Percentiles rank a stretch among this genome's conserved stretches.
Conservation (phyloP, 2,888 invertebrate genomes). For the Dorcus parallelipipedus region DNA sequence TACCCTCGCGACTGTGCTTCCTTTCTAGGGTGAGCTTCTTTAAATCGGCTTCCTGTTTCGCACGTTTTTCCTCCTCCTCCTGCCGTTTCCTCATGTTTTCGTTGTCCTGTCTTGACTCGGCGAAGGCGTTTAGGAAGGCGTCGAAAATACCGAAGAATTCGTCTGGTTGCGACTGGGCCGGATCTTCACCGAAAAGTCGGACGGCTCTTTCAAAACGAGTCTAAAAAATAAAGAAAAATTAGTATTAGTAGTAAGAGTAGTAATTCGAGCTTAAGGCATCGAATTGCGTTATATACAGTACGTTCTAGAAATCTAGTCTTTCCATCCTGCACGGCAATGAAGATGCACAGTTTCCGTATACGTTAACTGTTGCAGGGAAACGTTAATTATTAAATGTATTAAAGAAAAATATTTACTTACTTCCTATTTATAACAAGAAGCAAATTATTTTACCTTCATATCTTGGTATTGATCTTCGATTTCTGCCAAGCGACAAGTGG, state of each 20-base stretch:
- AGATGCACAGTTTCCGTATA: too few species aligned
- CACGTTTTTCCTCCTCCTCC: conserved; percentile 87
- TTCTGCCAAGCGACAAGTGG: conserved; percentile 87
- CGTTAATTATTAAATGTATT: too few species aligned
- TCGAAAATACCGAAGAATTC: conserved; percentile 93
- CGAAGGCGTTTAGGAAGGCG: conserved; percentile 76
- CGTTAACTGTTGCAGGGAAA: too few species aligned
- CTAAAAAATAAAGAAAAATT: conserved; percentile 30
- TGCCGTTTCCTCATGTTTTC: conserved; percentile 77
- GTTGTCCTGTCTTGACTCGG: conserved; percentile 84
- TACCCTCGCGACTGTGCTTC: conserved; percentile 75
- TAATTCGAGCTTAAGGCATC: too few species aligned
- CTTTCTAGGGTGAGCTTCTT: conserved; percentile 86
- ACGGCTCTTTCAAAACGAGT: conserved; percentile 81
- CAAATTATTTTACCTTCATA: conserved; percentile 76
- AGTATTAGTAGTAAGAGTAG: too few species aligned
- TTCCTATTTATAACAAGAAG: neutral
- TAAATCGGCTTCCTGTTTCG: conserved; percentile 83
- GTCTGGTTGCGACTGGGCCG: conserved; percentile 79
- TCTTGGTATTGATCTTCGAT: conserved; percentile 91
- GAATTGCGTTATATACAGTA: too few species aligned
- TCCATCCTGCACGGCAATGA: too few species aligned
- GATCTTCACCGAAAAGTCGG: conserved; percentile 86
- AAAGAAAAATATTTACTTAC: too few species aligned
- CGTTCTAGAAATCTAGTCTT: too few species aligned